phyloP scores from a whole-genome alignment of 2,797 vertebrate species.

The Lerista edwardsae region DNA sequence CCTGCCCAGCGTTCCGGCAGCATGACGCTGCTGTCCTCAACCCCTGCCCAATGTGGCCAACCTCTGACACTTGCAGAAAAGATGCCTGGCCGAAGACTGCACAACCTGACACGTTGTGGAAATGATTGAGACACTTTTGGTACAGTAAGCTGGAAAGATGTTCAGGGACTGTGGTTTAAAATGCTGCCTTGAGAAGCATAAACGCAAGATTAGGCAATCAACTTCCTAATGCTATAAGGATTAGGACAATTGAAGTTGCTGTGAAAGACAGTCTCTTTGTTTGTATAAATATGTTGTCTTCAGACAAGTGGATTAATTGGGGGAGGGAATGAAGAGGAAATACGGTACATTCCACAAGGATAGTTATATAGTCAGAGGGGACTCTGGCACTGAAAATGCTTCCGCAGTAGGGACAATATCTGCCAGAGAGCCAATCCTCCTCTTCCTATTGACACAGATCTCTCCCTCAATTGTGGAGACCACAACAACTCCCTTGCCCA shows the following conservation, averaged over 20 bases:
- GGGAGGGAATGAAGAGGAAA: background rate
- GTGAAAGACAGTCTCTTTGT: background rate
- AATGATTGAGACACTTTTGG: background rate
- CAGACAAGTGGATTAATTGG: constrained; percentile 9
- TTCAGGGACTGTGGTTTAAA: background rate
- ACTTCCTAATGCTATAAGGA: background rate
- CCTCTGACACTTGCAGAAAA: background rate
- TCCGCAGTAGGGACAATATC: background rate
- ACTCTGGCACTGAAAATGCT: background rate
- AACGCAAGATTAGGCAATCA: background rate
- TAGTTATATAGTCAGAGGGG: background rate
- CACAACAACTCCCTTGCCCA: background rate
- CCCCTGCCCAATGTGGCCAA: background rate
- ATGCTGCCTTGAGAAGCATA: background rate
- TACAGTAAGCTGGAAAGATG: background rate
- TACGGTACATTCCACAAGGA: background rate
- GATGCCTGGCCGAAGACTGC: background rate
- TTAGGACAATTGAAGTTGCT: constrained; percentile 3
- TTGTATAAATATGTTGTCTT: background rate
- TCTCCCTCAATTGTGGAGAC: background rate
- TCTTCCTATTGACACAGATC: background rate
- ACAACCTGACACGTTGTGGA: background rate
- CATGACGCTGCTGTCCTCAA: too few relatives aligned
- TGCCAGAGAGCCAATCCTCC: background rate
- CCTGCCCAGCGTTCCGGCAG: too few relatives aligned